Evolutionary conservation across 1,140 invertebrate species (phyloP), one percentile per base, ranked within the genome.

Genomic region (Atta texana): DNA sequence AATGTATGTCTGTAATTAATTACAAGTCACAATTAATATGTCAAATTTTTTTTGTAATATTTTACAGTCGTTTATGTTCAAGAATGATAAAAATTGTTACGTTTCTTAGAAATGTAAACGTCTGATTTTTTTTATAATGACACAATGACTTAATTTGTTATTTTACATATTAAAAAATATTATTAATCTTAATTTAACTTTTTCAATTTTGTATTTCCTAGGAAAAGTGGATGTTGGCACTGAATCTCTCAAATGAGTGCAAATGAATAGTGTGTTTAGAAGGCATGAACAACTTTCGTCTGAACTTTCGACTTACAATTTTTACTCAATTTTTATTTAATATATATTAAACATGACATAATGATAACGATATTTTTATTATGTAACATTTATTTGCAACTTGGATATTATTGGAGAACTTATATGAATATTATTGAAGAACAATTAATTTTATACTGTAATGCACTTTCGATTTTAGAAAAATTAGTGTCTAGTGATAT

Each of bases 401-500:
- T 10, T 44, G 10, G 3, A 28, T 71, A 39, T 69, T 31, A 57
- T 34, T 31, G 28, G 28, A 3, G 28, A 31, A 31, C 28, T 16
- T 6, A 28, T 28, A 28, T 28, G 28, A 28, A 24, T 24, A 24
- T 24, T 24, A 24, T 24, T 24, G 24, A 24, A 5, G 8, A 39
- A 21, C 24, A 0, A 8, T 59, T 7, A 7, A 0, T 21, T 66
- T 44, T 10, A 21, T 10, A 16, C 2, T 10, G 2, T 6, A 18
- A 18, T 44, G 7, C 6, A 14, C 49, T 24, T 31, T n/a, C 4
- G 7, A 3, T 24, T 71, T 44, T 16, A 18, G 14, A 14, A 39
- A 18, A 44, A 21, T 57, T 21, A 59, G 24, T n/a, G 21, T 78
- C 16, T 16, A 57, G n/a, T 12, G 28, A 71, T 80, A 89, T 80